Evolutionary conservation across 2,113 vertebrate genomes (phyloP).

Genomic region (Mesitornis unicolor): DNA sequence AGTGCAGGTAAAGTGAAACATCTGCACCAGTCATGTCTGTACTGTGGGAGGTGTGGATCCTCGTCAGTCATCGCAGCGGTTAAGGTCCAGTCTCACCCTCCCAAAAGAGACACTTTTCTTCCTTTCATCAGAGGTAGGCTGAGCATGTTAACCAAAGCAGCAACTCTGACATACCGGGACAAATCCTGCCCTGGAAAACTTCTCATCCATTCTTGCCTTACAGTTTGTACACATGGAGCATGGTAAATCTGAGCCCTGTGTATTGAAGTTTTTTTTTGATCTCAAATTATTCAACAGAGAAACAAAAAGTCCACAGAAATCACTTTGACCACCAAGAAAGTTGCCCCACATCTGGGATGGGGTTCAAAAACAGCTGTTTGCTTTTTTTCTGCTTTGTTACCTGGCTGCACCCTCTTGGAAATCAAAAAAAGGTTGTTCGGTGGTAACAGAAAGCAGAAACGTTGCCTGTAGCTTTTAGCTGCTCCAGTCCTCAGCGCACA

Average conservation of each 20-base stretch:
- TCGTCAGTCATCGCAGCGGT: background rate
- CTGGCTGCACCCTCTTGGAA: constrained; percentile 28
- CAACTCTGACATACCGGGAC: background rate
- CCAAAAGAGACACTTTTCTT: background rate
- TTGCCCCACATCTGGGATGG: constrained; percentile 7
- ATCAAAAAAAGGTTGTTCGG: constrained; percentile 10
- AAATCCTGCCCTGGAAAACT: background rate
- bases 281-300: too few species aligned
- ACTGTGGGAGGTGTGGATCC: background rate
- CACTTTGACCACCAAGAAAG: constrained; percentile 39
- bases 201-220: background rate
- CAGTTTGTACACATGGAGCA: background rate
- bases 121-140: background rate
- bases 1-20: background rate
- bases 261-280: background rate
- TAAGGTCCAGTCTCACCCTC: background rate
- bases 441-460: background rate
- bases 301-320: constrained; percentile 21
- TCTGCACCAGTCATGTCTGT: background rate
- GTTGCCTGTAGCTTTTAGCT: constrained; percentile 51
- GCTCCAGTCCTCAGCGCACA: background rate
- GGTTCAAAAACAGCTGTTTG: constrained; percentile 27
- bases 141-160: background rate
- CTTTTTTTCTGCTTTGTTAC: constrained; percentile 32
- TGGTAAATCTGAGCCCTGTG: background rate